These are phyloP conservation scores for Falco naumanni DNA, from an alignment of 2,797 vertebrate genomes.

Conservation along the genomic window DNA sequence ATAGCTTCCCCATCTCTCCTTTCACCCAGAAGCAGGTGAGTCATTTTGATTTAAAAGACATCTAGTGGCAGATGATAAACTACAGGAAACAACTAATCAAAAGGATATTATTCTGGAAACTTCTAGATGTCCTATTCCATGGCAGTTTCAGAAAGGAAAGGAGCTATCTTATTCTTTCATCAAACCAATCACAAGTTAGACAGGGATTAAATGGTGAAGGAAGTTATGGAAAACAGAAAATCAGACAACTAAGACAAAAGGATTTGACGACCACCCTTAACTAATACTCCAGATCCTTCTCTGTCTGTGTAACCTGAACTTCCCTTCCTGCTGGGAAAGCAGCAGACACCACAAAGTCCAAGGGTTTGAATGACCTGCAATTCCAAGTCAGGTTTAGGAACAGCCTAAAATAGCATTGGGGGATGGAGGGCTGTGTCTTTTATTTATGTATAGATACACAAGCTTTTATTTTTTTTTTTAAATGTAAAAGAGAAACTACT, in stretches of 20 bases:
- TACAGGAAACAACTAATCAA: neutral
- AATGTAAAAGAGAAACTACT: neutral
- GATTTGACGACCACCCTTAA: neutral
- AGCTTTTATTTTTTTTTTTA: neutral
- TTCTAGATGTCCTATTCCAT: neutral
- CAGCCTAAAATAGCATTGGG: neutral
- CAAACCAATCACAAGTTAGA: neutral
- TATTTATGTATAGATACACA: neutral
- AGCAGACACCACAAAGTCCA: neutral
- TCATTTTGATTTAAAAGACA: constrained; percentile 10
- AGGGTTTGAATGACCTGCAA: neutral
- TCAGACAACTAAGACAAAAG: neutral
- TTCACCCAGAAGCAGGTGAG: constrained; percentile 21
- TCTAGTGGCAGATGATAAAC: neutral
- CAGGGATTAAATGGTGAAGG: neutral
- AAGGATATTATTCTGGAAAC: neutral
- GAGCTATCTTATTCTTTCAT: neutral
- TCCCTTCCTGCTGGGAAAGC: neutral
- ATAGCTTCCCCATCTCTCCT: neutral
- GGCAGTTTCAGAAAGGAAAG: neutral
- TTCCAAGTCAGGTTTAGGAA: neutral
- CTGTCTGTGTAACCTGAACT: neutral
- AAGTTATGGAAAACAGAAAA: neutral
- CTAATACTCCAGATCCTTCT: neutral
- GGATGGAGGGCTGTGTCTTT: neutral